phyloP scores from a whole-genome alignment of 2,113 vertebrate species.

The Indri indri region DNA sequence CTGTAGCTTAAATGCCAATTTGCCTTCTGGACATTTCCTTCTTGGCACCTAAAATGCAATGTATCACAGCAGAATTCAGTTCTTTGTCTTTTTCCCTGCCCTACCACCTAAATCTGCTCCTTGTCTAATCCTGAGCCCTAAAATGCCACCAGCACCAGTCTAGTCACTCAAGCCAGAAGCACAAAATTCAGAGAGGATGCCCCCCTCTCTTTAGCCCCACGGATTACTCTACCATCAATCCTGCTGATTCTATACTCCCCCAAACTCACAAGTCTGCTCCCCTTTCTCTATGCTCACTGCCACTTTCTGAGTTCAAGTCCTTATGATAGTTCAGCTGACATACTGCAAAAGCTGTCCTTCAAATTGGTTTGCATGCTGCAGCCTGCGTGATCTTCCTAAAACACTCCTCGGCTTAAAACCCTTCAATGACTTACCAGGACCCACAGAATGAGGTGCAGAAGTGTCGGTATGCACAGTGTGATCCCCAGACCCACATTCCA shows the following conservation, averaged over 20 bases:
- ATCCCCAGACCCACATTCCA: neutral
- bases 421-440: accelerated
- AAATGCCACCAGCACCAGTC: neutral
- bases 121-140: neutral
- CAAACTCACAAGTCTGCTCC: neutral
- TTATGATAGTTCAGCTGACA: too few species aligned
- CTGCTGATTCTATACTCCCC: neutral
- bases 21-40: neutral
- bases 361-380: accelerated
- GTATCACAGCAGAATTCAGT: neutral
- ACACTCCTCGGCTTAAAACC: neutral
- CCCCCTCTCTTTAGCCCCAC: neutral
- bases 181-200: accelerated
- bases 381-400: neutral
- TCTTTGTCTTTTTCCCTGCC: neutral
- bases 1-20: neutral
- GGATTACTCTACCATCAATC: neutral
- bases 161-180: neutral
- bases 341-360: neutral
- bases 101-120: neutral
- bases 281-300: neutral
- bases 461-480: accelerated
- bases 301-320: accelerated
- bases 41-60: neutral
- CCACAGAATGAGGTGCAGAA: accelerated